Evolutionary conservation across 2,888 invertebrate species (phyloP).

Genomic region (Drosophila emarginata): DNA sequence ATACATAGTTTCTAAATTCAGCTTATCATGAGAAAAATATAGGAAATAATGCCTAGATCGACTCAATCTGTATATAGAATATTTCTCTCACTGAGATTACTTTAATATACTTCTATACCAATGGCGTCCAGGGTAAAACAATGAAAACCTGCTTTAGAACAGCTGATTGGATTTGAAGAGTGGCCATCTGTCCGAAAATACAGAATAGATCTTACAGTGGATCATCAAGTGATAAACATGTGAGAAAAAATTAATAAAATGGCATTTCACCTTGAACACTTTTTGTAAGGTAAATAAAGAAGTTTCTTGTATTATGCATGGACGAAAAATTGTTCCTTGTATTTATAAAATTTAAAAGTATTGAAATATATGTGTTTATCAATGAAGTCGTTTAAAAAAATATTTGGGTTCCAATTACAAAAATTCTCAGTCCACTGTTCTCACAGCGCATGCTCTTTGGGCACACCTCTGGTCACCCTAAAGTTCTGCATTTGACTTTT

Average conservation of each 20-base stretch:
- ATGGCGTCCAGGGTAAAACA: not conserved
- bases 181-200: not conserved
- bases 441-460: not conserved
- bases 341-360: no score
- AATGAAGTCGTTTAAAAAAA: no score
- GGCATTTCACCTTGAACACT: no score
- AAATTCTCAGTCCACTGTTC: not conserved
- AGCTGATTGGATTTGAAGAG: not conserved
- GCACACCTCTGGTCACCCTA: constrained; percentile 7
- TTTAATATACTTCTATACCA: not conserved
- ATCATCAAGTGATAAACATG: constrained; percentile 27
- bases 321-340: no score
- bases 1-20: no score
- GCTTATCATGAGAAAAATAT: not conserved
- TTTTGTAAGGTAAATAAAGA: no score
- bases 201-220: constrained; percentile 8
- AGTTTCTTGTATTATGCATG: no score
- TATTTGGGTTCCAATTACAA: not conserved
- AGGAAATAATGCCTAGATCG: not conserved
- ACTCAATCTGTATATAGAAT: not conserved
- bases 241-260: not conserved
- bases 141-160: constrained; percentile 3
- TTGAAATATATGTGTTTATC: no score
- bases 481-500: constrained; percentile 39
- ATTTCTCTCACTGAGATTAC: not conserved